Conservation (phyloP, 1,140 invertebrate species). For the Aphis craccivora region DNA sequence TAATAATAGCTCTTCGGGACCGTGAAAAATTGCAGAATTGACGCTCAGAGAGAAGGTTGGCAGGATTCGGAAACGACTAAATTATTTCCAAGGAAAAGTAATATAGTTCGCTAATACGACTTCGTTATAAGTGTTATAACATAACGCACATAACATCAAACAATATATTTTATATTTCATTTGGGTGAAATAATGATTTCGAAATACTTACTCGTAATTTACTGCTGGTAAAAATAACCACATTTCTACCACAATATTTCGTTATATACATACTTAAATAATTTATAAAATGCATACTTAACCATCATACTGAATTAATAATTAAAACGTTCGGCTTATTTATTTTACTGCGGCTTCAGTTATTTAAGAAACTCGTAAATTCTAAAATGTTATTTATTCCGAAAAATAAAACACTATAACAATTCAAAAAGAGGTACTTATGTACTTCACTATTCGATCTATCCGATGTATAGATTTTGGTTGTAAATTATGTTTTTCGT, state of each 20-base stretch:
- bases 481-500: not conserved
- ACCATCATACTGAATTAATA: no score
- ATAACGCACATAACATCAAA: no score
- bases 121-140: not conserved
- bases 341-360: no score
- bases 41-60: not conserved
- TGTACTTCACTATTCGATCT: not conserved
- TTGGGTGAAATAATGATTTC: not conserved
- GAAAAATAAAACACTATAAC: no score
- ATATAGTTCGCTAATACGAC: not conserved
- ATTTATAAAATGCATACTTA: not conserved
- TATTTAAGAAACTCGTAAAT: no score
- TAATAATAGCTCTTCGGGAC: not conserved
- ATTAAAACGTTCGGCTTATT: no score
- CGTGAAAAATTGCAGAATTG: not conserved
- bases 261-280: not conserved
- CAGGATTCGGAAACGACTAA: not conserved
- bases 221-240: not conserved
- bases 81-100: not conserved
- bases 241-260: not conserved
- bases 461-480: not conserved
- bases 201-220: not conserved
- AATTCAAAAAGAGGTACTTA: no score
- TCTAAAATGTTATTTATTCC: no score
- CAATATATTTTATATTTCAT: no score